Conservation (phyloP, 2,888 invertebrate genomes). For the Vanessa cardui region DNA sequence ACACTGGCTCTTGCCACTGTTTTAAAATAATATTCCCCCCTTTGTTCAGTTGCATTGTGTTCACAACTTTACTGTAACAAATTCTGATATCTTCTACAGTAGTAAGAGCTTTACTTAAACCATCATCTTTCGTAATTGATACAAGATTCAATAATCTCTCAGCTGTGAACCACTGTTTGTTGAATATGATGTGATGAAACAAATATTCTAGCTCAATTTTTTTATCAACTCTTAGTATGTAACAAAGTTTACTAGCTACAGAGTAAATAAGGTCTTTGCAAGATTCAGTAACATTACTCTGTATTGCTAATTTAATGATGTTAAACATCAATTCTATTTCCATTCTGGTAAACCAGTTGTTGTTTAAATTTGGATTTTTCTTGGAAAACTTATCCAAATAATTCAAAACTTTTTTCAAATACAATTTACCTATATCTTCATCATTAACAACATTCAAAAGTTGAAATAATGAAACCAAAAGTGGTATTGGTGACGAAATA, state of each 20-base stretch:
- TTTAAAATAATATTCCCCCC: slow-evolving; percentile 69
- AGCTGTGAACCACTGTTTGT: slow-evolving; percentile 82
- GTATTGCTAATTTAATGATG: slow-evolving; percentile 69
- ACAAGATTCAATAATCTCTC: slow-evolving; percentile 81
- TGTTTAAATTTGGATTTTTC: slow-evolving; percentile 66
- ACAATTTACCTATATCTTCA: slow-evolving; percentile 60
- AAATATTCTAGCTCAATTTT: slow-evolving; percentile 81
- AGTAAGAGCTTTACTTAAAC: slow-evolving; percentile 64
- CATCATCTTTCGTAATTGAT: slow-evolving; percentile 71
- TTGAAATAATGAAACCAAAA: slow-evolving; percentile 68
- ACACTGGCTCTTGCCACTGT: slow-evolving; percentile 84
- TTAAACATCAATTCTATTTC: slow-evolving; percentile 83
- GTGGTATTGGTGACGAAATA: slow-evolving; percentile 65
- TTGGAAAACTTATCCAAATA: slow-evolving; percentile 72
- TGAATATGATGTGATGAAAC: slow-evolving; percentile 84
- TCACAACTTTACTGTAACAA: slow-evolving; percentile 72
- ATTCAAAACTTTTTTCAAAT: slow-evolving; percentile 61
- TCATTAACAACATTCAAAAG: slow-evolving; percentile 59
- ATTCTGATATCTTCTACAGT: slow-evolving; percentile 68
- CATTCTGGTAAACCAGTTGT: slow-evolving; percentile 85
- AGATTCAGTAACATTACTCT: slow-evolving; percentile 61
- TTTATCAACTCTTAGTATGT: slow-evolving; percentile 83
- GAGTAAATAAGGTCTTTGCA: slow-evolving; percentile 80
- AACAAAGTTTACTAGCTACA: slow-evolving; percentile 84
- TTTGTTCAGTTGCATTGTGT: slow-evolving; percentile 56